Evolutionary conservation across 2,113 vertebrate genomes (phyloP).

Genomic region (Tenrec ecaudatus): DNA sequence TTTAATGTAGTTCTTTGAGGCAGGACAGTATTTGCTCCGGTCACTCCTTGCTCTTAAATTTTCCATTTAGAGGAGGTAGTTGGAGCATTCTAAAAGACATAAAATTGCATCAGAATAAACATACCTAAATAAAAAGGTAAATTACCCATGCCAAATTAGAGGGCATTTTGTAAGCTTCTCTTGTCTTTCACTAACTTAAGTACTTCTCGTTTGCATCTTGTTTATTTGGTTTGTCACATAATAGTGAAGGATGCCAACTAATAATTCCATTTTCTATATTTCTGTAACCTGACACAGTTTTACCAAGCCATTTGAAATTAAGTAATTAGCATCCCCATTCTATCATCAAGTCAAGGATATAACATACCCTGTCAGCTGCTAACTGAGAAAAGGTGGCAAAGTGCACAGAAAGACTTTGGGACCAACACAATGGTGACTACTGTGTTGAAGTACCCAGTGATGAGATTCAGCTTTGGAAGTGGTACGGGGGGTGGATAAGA

Average conservation of each 20-base stretch:
- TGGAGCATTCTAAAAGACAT: conserved; percentile 44
- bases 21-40: conserved; percentile 43
- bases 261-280: not conserved
- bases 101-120: conserved; percentile 20
- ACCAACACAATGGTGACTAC: conserved; percentile 60
- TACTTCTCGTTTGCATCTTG: not conserved
- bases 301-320: conserved; percentile 60
- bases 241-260: not conserved
- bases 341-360: conserved; percentile 73
- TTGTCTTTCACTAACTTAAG: conserved; percentile 37
- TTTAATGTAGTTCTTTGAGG: conserved; percentile 70
- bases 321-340: conserved; percentile 59
- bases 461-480: not conserved
- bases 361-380: conserved; percentile 48
- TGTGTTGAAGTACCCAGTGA: conserved; percentile 45
- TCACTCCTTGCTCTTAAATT: conserved; percentile 66
- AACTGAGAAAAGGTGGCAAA: conserved; percentile 67
- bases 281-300: conserved; percentile 16
- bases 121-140: conserved; percentile 39
- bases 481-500: no score
- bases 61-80: conserved; percentile 49
- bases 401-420: conserved; percentile 70
- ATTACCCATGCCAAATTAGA: not conserved
- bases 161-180: not conserved
- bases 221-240: not conserved